These are phyloP conservation scores for Gryllus longicercus DNA, from an alignment of 2,888 invertebrate genomes.

Conservation along the genomic window DNA sequence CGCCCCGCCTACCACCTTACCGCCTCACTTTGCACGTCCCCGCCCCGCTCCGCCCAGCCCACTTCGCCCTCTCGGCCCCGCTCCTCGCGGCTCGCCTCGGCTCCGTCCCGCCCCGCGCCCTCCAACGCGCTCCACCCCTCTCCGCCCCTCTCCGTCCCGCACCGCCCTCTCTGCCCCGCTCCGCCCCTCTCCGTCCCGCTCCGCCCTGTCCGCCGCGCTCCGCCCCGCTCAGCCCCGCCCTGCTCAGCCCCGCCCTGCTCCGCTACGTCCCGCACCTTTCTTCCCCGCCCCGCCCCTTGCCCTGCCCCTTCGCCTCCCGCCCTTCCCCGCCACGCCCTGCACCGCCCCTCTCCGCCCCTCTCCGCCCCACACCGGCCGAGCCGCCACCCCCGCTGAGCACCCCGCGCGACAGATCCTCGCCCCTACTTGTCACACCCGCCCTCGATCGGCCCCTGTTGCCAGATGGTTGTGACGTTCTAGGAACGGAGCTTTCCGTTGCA, in stretches of 20 bases:
- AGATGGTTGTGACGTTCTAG: too few relatives aligned
- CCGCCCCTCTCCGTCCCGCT: not conserved
- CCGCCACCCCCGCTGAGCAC: too few relatives aligned
- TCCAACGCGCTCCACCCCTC: not conserved
- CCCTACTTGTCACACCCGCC: too few relatives aligned
- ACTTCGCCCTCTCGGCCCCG: too few relatives aligned
- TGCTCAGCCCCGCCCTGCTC: not conserved
- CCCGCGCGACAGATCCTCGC: too few relatives aligned
- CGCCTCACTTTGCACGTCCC: too few relatives aligned
- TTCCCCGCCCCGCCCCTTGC: not conserved
- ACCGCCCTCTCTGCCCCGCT: not conserved
- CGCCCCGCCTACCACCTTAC: too few relatives aligned
- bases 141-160: not conserved
- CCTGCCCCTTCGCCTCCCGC: not conserved
- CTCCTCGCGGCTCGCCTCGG: too few relatives aligned
- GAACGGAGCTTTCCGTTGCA: too few relatives aligned
- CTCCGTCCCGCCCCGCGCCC: too few relatives aligned
- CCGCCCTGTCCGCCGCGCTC: not conserved
- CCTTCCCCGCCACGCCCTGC: not conserved
- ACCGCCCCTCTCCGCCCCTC: not conserved
- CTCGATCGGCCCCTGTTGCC: too few relatives aligned
- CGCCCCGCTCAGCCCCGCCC: not conserved
- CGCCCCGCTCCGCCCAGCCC: not conserved
- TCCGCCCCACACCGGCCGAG: too few relatives aligned
- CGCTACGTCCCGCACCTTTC: not conserved